Evolutionary conservation across 2,888 invertebrate species (phyloP).

Genomic region (Eutolmus rufibarbis): DNA sequence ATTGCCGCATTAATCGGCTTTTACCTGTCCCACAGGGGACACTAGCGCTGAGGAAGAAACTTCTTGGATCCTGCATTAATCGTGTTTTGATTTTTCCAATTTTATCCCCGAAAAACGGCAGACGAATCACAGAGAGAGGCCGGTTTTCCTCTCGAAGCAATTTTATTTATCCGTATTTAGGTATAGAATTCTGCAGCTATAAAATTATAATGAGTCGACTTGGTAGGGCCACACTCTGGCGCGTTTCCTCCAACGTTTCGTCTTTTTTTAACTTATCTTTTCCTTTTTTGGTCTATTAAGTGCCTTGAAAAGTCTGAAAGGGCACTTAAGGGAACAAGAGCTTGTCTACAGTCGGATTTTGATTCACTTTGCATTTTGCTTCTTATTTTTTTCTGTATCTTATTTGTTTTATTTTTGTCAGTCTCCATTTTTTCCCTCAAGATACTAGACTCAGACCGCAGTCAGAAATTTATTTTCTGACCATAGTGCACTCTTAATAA

Average conservation of each 20-base stretch:
- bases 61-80: not conserved
- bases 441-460: not conserved
- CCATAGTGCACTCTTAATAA: not conserved
- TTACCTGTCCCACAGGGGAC: not conserved
- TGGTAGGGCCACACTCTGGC: not conserved
- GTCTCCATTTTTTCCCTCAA: not conserved
- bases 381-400: not conserved
- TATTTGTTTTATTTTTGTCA: not conserved
- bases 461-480: not conserved
- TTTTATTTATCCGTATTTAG: not conserved
- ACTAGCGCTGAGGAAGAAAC: not conserved
- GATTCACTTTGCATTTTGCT: not conserved
- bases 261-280: not conserved
- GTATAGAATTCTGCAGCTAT: not conserved
- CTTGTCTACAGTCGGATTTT: slow-evolving; percentile 9
- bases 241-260: not conserved
- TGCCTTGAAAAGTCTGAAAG: slow-evolving; percentile 3
- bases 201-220: not conserved
- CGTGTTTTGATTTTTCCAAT: not conserved
- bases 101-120: not conserved
- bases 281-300: not conserved
- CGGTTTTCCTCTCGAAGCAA: not conserved
- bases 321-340: not conserved
- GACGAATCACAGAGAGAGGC: not conserved
- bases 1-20: slow-evolving; percentile 19